Evolutionary conservation across 2,888 invertebrate genomes (phyloP), one percentile per base, ranked within the genome.

Genomic region (Calameuta filiformis): DNA sequence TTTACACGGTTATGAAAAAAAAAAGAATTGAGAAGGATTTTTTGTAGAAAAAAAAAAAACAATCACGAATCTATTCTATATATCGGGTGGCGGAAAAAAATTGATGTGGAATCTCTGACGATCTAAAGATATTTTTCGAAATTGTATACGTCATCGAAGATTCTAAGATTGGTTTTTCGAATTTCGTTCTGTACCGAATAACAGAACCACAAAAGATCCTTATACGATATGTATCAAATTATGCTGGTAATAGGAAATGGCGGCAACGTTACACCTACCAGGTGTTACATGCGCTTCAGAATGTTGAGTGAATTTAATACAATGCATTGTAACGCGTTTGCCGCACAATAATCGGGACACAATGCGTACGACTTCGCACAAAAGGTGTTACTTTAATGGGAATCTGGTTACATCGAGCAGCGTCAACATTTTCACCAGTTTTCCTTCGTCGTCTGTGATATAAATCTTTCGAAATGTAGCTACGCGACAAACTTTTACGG

Each of bases 211-310:
- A 81, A 81, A 80, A 69, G 82, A 69, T 76, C 78, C 77, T 80
- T 81, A 81, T 86, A 83, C 89, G 90, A 91, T 91, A 90, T 89
- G 90, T 91, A 91, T 91, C 91, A 91, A 91, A 91, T 91, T 91
- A 91, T 91, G 85, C 85, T 89, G 87, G 89, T 90, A 91, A 91
- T 91, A 87, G 87, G 88, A 90, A 88, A 90, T 91, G 89, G 89
- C 89, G 89, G 91, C 90, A 91, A 91, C 90, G 85, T 90, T 88
- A 91, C 91, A 91, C 91, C 91, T 90, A 86, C 91, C 91, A 91
- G 91, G 91, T 91, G 91, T 88, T 86, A 85, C 86, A 83, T 85
- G 80, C 78, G 75, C 73, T 76, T 75, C 79, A 82, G 82, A 85
- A 84, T 79, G 83, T 80, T 82, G 84, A 78, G 83, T 85, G 87